Percentiles rank a stretch among this genome's conserved stretches.
phyloP scores from a whole-genome alignment of 2,888 invertebrate species.

The Noctua fimbriata region DNA sequence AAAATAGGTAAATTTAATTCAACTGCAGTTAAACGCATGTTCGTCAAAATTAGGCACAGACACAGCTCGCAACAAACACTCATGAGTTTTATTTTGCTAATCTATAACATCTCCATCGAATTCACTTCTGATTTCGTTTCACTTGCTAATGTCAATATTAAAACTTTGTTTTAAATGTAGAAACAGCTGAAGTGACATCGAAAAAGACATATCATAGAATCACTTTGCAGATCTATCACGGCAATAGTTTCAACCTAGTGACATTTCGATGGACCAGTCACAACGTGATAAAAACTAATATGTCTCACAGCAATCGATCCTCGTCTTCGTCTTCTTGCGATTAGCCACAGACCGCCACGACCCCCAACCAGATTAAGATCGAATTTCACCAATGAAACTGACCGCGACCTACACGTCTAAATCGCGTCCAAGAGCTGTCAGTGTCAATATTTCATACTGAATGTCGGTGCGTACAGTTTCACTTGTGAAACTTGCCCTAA shows the following conservation, averaged over 20 bases:
- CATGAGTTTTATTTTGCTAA: conserved; percentile 7
- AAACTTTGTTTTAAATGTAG: conserved; percentile 13
- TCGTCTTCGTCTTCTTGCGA: neutral
- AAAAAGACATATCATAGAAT: neutral
- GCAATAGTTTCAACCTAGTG: neutral
- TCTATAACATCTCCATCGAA: neutral
- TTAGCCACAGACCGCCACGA: neutral
- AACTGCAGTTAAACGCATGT: neutral
- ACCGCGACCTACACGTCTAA: neutral
- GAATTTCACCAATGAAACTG: neutral
- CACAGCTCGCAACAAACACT: neutral
- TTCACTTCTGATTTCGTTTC: conserved; percentile 1
- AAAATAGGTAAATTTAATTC: neutral
- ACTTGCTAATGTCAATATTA: neutral
- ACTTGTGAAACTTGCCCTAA: neutral
- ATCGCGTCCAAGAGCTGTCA: neutral
- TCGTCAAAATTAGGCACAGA: neutral
- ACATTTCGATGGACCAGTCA: neutral
- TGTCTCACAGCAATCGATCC: neutral
- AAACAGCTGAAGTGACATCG: conserved; percentile 1
- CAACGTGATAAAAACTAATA: neutral
- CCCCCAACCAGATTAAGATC: neutral
- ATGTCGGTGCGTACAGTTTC: neutral
- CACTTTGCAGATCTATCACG: neutral
- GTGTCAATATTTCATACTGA: neutral